Evolutionary conservation across 1,140 invertebrate species (phyloP).

Genomic region (Zeugodacus cucurbitae): DNA sequence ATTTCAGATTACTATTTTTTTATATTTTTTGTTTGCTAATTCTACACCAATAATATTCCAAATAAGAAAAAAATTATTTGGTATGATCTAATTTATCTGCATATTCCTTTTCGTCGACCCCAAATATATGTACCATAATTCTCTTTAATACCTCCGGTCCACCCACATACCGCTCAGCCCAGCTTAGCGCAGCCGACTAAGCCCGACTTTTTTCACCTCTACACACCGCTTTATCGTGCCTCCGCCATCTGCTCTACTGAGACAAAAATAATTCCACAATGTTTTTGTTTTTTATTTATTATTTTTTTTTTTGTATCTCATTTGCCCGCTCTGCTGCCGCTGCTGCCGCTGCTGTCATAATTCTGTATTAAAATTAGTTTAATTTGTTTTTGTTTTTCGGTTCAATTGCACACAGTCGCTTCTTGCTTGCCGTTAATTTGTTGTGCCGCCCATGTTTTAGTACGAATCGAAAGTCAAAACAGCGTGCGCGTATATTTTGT

Average conservation of each 20-base stretch:
- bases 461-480: constrained; percentile 12
- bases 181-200: constrained; percentile 6
- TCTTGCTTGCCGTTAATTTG: not conserved
- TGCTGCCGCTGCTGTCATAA: not conserved
- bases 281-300: too few relatives aligned
- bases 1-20: too few relatives aligned
- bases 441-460: not conserved
- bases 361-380: constrained; percentile 28
- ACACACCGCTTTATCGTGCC: not conserved
- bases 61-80: not conserved
- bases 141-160: not conserved
- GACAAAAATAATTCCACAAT: not conserved
- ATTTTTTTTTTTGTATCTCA: not conserved
- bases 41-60: not conserved
- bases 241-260: not conserved
- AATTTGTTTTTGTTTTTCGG: not conserved
- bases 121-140: not conserved
- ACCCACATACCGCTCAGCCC: not conserved
- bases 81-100: not conserved
- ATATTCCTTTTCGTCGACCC: not conserved
- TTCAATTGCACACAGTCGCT: not conserved
- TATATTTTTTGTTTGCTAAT: too few relatives aligned
- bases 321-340: not conserved
- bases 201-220: not conserved
- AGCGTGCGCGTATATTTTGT: not conserved